A percentile compares a stretch with the other conserved stretches of the same genome.
Evolutionary conservation across 2,113 vertebrate species (phyloP).

Genomic region (Ceyx cyanopectus): DNA sequence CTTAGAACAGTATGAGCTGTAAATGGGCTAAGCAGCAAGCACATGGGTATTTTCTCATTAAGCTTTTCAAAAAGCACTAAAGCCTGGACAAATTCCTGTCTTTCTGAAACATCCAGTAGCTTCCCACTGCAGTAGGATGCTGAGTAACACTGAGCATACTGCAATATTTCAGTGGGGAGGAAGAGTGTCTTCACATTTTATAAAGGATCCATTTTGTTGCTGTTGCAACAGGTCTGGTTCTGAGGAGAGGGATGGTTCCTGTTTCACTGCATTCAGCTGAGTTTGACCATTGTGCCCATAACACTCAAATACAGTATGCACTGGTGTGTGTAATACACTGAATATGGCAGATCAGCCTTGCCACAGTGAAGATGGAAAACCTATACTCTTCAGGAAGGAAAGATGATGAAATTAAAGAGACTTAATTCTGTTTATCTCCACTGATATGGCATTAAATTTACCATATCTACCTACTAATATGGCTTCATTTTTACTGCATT

Average conservation of each 20-base stretch:
- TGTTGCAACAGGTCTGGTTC: not conserved
- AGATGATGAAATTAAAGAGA: not conserved
- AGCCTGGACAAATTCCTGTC: not conserved
- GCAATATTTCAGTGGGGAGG: not conserved
- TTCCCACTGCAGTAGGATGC: not conserved
- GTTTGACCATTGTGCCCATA: not conserved
- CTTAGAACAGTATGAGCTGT: not conserved
- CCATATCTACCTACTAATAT: not conserved
- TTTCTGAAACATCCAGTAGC: not conserved
- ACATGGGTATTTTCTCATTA: not conserved
- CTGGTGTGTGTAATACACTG: not conserved
- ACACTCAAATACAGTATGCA: not conserved
- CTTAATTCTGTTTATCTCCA: not conserved
- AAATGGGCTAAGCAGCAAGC: not conserved
- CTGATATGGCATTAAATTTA: not conserved
- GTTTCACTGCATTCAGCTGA: not conserved
- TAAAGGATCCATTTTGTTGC: not conserved
- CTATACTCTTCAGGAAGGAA: not conserved
- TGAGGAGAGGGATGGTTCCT: not conserved
- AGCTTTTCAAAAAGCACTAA: not conserved
- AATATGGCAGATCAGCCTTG: not conserved
- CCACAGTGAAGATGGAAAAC: not conserved
- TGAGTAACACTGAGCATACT: not conserved
- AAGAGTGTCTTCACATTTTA: not conserved
- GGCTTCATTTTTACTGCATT: not conserved